A percentile compares a stretch with the other conserved stretches of the same genome.
Evolutionary conservation across 2,113 vertebrate genomes (phyloP).

Genomic region (Terrapene triunguis): DNA sequence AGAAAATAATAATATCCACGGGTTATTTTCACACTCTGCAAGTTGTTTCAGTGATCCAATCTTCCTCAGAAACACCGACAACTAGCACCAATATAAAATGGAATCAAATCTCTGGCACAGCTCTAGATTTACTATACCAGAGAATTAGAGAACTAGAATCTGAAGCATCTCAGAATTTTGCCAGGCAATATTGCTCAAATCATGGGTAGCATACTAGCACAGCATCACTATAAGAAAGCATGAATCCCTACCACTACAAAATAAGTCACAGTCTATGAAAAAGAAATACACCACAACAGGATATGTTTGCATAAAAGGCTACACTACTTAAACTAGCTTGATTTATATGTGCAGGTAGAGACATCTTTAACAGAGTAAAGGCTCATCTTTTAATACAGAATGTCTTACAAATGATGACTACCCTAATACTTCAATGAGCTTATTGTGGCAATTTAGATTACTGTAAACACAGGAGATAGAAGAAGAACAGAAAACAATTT

Average conservation of each 20-base stretch:
- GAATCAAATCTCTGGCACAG: slow-evolving; percentile 8
- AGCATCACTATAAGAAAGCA: slow-evolving; percentile 28
- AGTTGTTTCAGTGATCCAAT: background rate
- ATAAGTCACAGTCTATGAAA: slow-evolving; percentile 51
- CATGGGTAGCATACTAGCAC: background rate
- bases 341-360: slow-evolving; percentile 48
- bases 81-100: background rate
- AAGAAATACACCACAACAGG: slow-evolving; percentile 52
- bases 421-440: slow-evolving; percentile 62
- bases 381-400: slow-evolving; percentile 72
- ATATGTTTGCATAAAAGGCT: slow-evolving; percentile 50
- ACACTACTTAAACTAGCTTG: slow-evolving; percentile 65
- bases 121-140: background rate
- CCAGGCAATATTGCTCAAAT: background rate
- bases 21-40: background rate
- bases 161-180: slow-evolving; percentile 38
- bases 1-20: background rate
- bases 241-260: background rate
- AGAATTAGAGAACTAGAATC: slow-evolving; percentile 13
- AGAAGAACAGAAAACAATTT: slow-evolving; percentile 72
- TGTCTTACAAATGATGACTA: slow-evolving; percentile 67
- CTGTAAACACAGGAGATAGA: slow-evolving; percentile 68
- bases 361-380: slow-evolving; percentile 67
- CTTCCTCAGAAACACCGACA: background rate
- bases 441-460: slow-evolving; percentile 70